Base-by-base conservation (phyloP, 1,140 invertebrate species). In the Vanessa atalanta region DNA sequence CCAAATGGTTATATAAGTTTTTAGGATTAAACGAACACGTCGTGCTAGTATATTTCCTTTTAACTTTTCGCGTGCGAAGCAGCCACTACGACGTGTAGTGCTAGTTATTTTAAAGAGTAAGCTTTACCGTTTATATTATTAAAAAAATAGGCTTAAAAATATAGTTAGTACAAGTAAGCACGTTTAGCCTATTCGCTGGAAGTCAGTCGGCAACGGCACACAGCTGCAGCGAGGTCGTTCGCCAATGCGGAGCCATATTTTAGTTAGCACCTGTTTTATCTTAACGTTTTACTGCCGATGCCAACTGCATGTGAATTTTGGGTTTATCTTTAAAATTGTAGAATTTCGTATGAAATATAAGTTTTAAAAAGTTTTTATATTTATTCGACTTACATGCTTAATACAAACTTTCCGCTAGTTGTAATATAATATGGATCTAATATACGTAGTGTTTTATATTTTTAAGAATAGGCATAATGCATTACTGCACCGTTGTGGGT, bases 241-340 rank as follows among this genome's bases (percentile, higher is more conserved):
- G 79, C 79, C 84, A 86, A 82, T 88, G 85, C 84, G 79, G 84
- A 78, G 74, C 75, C 72, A 84, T 88, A 88, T 84, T 80, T 87
- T 84, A 87, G 70, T 79, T 70, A 74, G 71, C 85, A 86, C 84
- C 83, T 88, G 83, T 87, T 87, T 86, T 85, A 87, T 88, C 79
- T 73, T 47, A 68, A 63, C 57, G 23, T 64, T 73, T 68, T 63
- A 71, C 50, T 50, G 69, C 60, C 61, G 47, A 50, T 55, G 61
- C 69, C 61, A 53, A 71, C 69, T 71, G 69, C 48, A 71, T 53
- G 61, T 65, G 47, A 71, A 71, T 31, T 69, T 60, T 57, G 16
- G 66, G 53, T 69, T 60, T 60, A 69, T 23, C 13, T 69, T 14
- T 55, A 20, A 60, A 55, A 15, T 60, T 48, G 20, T 65, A 50